These are phyloP conservation scores for Drosophila kanapiae DNA, from an alignment of 1,140 invertebrate species.

Conservation along the genomic window DNA sequence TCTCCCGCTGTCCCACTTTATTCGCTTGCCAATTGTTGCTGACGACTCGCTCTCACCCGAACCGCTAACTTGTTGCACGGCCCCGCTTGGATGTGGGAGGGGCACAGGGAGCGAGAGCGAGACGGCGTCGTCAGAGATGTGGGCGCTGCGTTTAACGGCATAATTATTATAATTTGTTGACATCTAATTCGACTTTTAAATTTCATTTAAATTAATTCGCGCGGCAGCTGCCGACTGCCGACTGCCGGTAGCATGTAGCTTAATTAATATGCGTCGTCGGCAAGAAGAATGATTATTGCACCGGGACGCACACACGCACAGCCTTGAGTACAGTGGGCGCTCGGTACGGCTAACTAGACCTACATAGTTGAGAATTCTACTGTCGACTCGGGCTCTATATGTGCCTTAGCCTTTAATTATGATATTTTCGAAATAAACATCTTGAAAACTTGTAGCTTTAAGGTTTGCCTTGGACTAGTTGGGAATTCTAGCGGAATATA, in stretches of 20 bases:
- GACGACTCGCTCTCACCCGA: slow-evolving; percentile 36
- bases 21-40: slow-evolving; percentile 57
- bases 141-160: slow-evolving; percentile 64
- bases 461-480: background rate
- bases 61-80: slow-evolving; percentile 49
- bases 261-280: slow-evolving; percentile 76
- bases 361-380: too few relatives aligned
- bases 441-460: too few relatives aligned
- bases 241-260: slow-evolving; percentile 57
- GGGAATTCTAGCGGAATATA: background rate
- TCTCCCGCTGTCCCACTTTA: slow-evolving; percentile 50
- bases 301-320: slow-evolving; percentile 9
- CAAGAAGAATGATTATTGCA: slow-evolving; percentile 51
- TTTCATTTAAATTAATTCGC: slow-evolving; percentile 78
- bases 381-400: too few relatives aligned
- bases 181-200: slow-evolving; percentile 82
- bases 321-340: slow-evolving; percentile 1
- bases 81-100: background rate
- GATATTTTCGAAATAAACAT: too few relatives aligned
- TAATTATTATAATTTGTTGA: slow-evolving; percentile 80
- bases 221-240: slow-evolving; percentile 66
- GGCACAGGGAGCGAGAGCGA: background rate
- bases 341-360: background rate
- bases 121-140: slow-evolving; percentile 9
- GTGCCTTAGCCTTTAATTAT: too few relatives aligned